Conservation (phyloP, 2,113 vertebrate species). For the Acanthochromis polyacanthus region DNA sequence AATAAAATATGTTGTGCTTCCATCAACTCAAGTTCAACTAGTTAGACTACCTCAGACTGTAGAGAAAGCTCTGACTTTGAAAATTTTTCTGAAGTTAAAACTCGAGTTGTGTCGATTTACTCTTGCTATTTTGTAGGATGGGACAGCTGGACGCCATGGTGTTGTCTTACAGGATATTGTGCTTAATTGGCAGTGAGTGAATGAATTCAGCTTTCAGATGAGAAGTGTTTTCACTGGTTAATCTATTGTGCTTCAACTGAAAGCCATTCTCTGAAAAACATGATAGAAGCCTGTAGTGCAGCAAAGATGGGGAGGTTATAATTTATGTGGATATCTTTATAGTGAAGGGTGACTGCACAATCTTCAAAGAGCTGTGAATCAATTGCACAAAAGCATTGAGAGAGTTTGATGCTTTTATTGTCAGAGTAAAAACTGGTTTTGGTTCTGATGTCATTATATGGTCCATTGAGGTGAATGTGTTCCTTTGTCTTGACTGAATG, state of each 20-base stretch:
- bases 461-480: slow-evolving; percentile 20
- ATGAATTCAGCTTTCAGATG: background rate
- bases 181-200: background rate
- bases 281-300: background rate
- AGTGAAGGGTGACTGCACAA: slow-evolving; percentile 8
- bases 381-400: slow-evolving; percentile 28
- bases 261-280: background rate
- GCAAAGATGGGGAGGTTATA: slow-evolving; percentile 1
- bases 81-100: background rate
- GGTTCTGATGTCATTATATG: slow-evolving; percentile 30
- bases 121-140: background rate
- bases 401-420: slow-evolving; percentile 45
- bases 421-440: slow-evolving; percentile 14
- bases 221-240: background rate
- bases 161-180: background rate
- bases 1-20: background rate
- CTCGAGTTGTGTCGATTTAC: too few species aligned
- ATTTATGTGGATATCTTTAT: slow-evolving; percentile 35
- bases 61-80: background rate
- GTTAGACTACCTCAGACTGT: background rate
- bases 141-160: background rate
- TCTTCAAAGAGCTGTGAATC: slow-evolving; percentile 31
- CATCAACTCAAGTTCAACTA: background rate
- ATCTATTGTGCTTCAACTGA: slow-evolving; percentile 2
- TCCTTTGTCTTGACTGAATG: slow-evolving; percentile 34